phyloP scores from a whole-genome alignment of 2,797 vertebrate species.

The Megalops cyprinoides region DNA sequence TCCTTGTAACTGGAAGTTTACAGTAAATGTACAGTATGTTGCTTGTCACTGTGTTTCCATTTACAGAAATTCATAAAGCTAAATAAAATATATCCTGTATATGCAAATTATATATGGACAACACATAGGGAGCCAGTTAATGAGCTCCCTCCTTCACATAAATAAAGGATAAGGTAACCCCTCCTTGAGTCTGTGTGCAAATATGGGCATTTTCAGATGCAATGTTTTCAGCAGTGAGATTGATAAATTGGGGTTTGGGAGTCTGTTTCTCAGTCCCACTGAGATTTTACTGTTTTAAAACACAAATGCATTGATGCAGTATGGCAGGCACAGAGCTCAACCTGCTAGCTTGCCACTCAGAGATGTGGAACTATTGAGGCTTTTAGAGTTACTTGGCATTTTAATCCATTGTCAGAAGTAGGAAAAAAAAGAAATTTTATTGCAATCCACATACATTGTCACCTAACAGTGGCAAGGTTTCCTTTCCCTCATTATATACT shows the following conservation, averaged over 20 bases:
- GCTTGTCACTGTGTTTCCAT: background rate
- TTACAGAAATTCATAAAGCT: background rate
- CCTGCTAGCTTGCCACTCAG: constrained; percentile 16
- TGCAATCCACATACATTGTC: background rate
- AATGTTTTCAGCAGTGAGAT: constrained; percentile 5
- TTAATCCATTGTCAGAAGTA: constrained; percentile 19
- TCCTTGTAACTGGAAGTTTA: background rate
- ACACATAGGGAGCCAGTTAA: background rate
- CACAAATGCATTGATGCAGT: constrained; percentile 7
- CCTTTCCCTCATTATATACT: background rate
- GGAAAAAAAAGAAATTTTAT: background rate
- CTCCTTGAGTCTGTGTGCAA: background rate
- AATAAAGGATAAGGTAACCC: constrained; percentile 2
- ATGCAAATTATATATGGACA: constrained; percentile 1
- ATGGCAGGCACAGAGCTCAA: constrained; percentile 5
- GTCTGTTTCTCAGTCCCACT: constrained; percentile 21
- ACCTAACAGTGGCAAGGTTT: constrained; percentile 19
- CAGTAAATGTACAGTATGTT: background rate
- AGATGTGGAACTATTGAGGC: constrained; percentile 11
- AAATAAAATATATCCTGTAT: background rate
- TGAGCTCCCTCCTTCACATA: background rate
- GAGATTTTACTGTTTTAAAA: constrained; percentile 21
- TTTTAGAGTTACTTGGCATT: background rate
- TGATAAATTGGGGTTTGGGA: constrained; percentile 14
- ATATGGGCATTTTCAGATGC: background rate